Conservation (phyloP, 2,888 invertebrate species). For the Xanthia togata region DNA sequence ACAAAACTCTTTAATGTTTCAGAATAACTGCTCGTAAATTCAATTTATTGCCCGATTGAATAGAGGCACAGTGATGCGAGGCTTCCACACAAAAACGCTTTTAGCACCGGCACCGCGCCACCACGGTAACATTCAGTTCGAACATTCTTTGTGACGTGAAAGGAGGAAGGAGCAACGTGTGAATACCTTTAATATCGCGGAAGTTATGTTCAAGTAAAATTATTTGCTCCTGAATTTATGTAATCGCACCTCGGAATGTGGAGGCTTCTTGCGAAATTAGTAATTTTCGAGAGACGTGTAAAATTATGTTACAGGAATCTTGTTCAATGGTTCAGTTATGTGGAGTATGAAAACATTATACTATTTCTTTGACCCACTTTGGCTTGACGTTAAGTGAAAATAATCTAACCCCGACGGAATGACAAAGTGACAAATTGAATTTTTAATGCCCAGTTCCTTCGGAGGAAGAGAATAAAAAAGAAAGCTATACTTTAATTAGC, state of each 20-base stretch:
- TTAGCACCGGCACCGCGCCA: slow-evolving; percentile 72
- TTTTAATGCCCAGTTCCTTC: slow-evolving; percentile 47
- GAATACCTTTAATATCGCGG: slow-evolving; percentile 76
- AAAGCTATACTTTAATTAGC: slow-evolving; percentile 69
- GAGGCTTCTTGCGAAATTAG: slow-evolving; percentile 52
- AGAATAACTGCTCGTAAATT: slow-evolving; percentile 77
- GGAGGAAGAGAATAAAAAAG: slow-evolving; percentile 60
- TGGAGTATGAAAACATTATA: slow-evolving; percentile 7
- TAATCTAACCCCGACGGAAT: slow-evolving; percentile 38
- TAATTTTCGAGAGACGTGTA: slow-evolving; percentile 48
- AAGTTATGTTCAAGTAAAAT: slow-evolving; percentile 70
- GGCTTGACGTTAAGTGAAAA: slow-evolving; percentile 20
- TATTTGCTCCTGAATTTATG: slow-evolving; percentile 70
- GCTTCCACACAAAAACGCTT: slow-evolving; percentile 80
- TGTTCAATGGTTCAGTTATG: slow-evolving; percentile 11
- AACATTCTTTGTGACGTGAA: slow-evolving; percentile 79
- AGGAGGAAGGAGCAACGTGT: slow-evolving; percentile 69
- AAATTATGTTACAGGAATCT: slow-evolving; percentile 29
- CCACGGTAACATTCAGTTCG: slow-evolving; percentile 75
- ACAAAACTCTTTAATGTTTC: slow-evolving; percentile 69
- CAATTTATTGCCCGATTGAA: slow-evolving; percentile 80
- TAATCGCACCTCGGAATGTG: slow-evolving; percentile 65
- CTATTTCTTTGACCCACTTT: slow-evolving; percentile 26
- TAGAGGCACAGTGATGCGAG: slow-evolving; percentile 73
- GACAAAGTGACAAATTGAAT: slow-evolving; percentile 46